Evolutionary conservation across 2,113 vertebrate genomes (phyloP), one percentile per base, ranked within the genome.

Genomic region (Oreochromis spilurus): DNA sequence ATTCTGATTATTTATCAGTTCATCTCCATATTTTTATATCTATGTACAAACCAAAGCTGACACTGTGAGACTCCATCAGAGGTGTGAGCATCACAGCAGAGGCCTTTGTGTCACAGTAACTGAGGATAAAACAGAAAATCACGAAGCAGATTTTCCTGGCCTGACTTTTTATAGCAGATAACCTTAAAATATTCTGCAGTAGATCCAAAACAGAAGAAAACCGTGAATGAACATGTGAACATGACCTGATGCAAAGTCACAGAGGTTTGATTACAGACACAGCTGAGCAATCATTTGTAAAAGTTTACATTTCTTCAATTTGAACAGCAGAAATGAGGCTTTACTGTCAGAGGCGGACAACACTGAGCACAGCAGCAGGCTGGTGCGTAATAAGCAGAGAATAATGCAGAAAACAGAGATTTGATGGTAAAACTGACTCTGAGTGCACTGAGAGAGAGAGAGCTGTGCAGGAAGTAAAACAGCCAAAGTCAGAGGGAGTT

Each of bases 271-370:
- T 58, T 29, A 58, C 55, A 58, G 55, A 58, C 55, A 16, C 55
- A 58, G 55, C 26, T 58, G 55, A 57, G 54, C 6, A 55, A 2
- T 55, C 54, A 26, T 29, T 58, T 58, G 54, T 16, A 57, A 57
- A 57, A 0, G 55, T 57, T 57, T 29, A 0, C 55, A 57, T 57
- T 57, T 29, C 55, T 58, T 29, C 0, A 13, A 13, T 57, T 16
- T 29, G 55, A 57, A 57, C 0, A 12, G 54, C 54, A 57, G 55
- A 58, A 9, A 16, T 29, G 13, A 31, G 2, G 3, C 55, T 0
- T 58, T 17, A 26, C 17, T 31, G 55, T 58, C 55, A 17, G 55
- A 58, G 55, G 55, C 7, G 2, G 5, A 31, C 57, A 0, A 26
- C 2, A 9, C 57, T 60, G 57, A 60, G 31, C 57, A 58, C 57